phyloP scores from a whole-genome alignment of 2,113 vertebrate species.

The Sturnira hondurensis region DNA sequence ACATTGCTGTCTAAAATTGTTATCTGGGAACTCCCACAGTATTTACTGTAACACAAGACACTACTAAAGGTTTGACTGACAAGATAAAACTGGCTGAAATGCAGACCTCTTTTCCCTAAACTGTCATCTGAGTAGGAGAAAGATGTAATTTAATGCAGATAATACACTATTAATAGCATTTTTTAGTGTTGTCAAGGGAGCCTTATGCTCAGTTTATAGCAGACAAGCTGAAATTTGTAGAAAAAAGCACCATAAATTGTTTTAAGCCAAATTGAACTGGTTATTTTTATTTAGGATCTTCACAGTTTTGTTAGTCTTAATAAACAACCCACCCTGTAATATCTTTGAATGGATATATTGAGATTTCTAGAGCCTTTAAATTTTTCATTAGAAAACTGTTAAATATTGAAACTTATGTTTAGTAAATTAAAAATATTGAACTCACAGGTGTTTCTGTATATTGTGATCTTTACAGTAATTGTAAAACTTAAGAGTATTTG shows the following conservation, averaged over 20 bases:
- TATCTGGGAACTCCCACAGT: background rate
- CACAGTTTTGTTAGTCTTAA: background rate
- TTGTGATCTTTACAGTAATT: background rate
- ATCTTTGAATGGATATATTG: background rate
- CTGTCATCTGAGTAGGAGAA: background rate
- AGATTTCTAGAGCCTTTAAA: slow-evolving; percentile 19
- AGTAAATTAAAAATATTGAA: background rate
- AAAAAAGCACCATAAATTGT: background rate
- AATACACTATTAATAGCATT: background rate
- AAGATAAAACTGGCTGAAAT: background rate
- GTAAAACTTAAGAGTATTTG: background rate
- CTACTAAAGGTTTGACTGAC: slow-evolving; percentile 6
- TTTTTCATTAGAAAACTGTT: background rate
- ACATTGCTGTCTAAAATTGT: background rate
- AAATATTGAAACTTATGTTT: slow-evolving; percentile 8
- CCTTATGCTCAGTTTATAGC: background rate
- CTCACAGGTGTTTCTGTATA: background rate
- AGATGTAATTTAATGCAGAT: background rate
- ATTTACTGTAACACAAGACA: background rate
- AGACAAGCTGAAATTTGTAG: background rate
- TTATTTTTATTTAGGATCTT: slow-evolving; percentile 18
- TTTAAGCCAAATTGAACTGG: background rate
- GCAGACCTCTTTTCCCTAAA: background rate
- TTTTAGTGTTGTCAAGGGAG: background rate
- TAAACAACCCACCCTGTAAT: background rate